A percentile compares a stretch with the other conserved stretches of the same genome.
Evolutionary conservation across 1,140 invertebrate genomes (phyloP).

Genomic region (Leguminivora glycinivorella): DNA sequence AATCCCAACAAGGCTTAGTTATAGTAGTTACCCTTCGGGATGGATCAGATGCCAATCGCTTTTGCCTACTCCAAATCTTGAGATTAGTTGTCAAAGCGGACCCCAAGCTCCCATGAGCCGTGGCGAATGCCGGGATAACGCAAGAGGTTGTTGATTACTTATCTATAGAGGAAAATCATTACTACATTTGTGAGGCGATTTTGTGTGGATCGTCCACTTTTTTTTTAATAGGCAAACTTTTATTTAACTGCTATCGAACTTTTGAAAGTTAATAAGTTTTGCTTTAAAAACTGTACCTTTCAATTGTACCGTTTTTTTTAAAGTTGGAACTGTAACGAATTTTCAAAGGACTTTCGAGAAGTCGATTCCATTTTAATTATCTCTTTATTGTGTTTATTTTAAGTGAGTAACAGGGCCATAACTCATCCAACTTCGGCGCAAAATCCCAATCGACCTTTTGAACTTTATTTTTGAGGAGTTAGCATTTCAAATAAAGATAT

Average conservation of each 20-base stretch:
- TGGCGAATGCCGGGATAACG: no score
- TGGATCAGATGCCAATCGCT: no score
- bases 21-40: no score
- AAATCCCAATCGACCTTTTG: background rate
- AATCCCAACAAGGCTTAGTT: no score
- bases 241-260: background rate
- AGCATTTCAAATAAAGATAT: no score
- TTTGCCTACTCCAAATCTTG: no score
- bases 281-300: background rate
- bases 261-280: background rate
- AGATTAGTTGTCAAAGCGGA: no score
- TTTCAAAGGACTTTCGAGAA: slow-evolving; percentile 10
- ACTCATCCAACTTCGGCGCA: background rate
- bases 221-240: background rate
- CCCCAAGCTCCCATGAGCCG: no score
- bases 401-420: slow-evolving; percentile 1
- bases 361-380: slow-evolving; percentile 18
- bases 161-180: no score
- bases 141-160: no score
- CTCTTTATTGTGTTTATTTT: slow-evolving; percentile 7
- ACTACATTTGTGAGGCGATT: no score
- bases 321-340: background rate
- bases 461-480: background rate
- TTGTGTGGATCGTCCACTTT: no score
- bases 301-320: background rate